Evolutionary conservation across 2,797 vertebrate species (phyloP).

Genomic region (Muscicapa striata): DNA sequence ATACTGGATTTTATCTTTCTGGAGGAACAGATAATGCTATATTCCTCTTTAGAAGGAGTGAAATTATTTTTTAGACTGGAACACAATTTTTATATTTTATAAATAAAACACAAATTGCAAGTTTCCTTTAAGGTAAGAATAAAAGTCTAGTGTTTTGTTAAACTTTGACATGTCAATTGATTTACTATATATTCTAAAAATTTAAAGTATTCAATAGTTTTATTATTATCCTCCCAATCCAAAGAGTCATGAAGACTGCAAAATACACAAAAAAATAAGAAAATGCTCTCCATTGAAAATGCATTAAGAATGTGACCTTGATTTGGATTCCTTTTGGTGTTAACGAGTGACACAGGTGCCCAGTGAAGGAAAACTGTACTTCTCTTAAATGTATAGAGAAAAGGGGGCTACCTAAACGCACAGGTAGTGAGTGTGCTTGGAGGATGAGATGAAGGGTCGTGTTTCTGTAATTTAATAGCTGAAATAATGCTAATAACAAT

Average conservation of each 20-base stretch:
- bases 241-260: not conserved
- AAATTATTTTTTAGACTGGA: not conserved
- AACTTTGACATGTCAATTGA: not conserved
- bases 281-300: not conserved
- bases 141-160: not conserved
- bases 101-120: not conserved
- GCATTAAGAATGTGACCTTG: not conserved
- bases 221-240: not conserved
- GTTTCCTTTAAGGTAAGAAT: not conserved
- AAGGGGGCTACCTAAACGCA: not conserved
- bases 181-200: not conserved
- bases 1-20: not conserved
- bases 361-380: not conserved
- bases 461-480: not conserved
- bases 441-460: not conserved
- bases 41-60: not conserved
- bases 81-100: not conserved
- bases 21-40: not conserved
- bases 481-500: not conserved
- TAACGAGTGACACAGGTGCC: not conserved
- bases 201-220: not conserved
- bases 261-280: not conserved
- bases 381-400: not conserved
- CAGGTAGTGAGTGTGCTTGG: not conserved
- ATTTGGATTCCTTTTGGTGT: not conserved